Conservation (phyloP, 2,888 invertebrate genomes). For the Leptura quadrifasciata region DNA sequence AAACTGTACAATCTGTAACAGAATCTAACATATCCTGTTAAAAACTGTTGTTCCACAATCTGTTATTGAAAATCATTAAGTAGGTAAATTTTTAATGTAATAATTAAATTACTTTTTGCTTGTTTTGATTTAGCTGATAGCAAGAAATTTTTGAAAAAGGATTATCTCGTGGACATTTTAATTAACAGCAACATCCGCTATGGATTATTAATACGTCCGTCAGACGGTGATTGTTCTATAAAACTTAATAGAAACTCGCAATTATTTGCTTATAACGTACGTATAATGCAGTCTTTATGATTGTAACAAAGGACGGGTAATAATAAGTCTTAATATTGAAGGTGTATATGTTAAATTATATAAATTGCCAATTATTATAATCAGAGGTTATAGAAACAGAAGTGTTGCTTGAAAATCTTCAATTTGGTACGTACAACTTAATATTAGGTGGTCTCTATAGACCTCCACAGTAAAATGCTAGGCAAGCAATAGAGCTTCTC, state of each 20-base stretch:
- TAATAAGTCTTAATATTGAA: neutral
- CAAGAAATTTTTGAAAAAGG: conserved; percentile 14
- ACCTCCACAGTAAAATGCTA: too few species aligned
- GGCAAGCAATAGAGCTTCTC: too few species aligned
- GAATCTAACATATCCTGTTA: conserved; percentile 16
- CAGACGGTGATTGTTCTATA: neutral
- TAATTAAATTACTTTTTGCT: conserved; percentile 22
- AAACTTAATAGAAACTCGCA: too few species aligned
- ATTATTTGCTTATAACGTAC: too few species aligned
- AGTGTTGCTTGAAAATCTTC: too few species aligned
- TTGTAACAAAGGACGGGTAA: neutral
- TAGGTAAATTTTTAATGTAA: conserved; percentile 12
- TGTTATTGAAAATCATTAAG: conserved; percentile 3
- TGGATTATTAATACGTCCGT: conserved; percentile 35
- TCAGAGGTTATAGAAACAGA: too few species aligned
- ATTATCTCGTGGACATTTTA: conserved; percentile 7
- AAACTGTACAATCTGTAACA: conserved; percentile 15
- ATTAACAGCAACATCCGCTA: conserved; percentile 35
- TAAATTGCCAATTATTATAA: too few species aligned
- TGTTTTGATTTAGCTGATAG: neutral
- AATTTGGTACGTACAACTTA: too few species aligned
- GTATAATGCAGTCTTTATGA: neutral
- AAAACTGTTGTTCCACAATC: conserved; percentile 16
- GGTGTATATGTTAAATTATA: too few species aligned
- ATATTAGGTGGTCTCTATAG: too few species aligned